phyloP scores from a whole-genome alignment of 1,140 invertebrate species.

The Melipona quadrifasciata region DNA sequence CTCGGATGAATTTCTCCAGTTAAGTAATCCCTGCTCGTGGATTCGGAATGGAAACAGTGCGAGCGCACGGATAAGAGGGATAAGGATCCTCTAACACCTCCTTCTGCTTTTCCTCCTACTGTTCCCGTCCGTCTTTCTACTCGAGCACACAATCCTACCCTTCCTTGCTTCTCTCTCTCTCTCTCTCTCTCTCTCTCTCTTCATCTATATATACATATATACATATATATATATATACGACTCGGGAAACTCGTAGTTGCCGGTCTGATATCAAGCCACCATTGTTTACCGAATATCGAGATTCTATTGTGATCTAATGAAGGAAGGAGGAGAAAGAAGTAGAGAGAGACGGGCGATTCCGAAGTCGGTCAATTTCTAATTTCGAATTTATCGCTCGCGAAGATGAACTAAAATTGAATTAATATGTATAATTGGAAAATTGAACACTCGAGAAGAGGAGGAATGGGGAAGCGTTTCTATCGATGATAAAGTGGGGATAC shows the following conservation, averaged over 20 bases:
- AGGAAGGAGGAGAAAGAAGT: not conserved
- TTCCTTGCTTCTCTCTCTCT: not conserved
- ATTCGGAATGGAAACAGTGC: conserved; percentile 70
- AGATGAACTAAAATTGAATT: not conserved
- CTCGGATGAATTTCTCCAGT: conserved; percentile 67
- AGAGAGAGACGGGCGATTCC: not conserved
- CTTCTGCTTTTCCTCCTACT: conserved; percentile 53
- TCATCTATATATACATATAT: not conserved
- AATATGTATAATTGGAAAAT: not conserved
- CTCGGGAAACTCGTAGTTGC: conserved; percentile 44
- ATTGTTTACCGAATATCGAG: conserved; percentile 67
- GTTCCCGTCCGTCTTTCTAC: conserved; percentile 37
- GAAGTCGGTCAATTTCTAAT: conserved; percentile 11
- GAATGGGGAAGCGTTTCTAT: not conserved
- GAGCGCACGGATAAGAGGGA: conserved; percentile 71
- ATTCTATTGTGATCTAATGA: conserved; percentile 47
- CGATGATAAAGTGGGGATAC: not conserved
- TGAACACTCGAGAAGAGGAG: not conserved
- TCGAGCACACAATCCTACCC: conserved; percentile 17
- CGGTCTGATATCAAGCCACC: conserved; percentile 39
- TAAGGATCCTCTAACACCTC: conserved; percentile 69
- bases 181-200: not conserved
- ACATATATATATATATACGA: conserved; percentile 5
- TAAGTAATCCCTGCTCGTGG: conserved; percentile 70
- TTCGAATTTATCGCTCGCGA: not conserved